phyloP scores from a whole-genome alignment of 2,888 invertebrate species.

The Synanthedon formicaeformis region DNA sequence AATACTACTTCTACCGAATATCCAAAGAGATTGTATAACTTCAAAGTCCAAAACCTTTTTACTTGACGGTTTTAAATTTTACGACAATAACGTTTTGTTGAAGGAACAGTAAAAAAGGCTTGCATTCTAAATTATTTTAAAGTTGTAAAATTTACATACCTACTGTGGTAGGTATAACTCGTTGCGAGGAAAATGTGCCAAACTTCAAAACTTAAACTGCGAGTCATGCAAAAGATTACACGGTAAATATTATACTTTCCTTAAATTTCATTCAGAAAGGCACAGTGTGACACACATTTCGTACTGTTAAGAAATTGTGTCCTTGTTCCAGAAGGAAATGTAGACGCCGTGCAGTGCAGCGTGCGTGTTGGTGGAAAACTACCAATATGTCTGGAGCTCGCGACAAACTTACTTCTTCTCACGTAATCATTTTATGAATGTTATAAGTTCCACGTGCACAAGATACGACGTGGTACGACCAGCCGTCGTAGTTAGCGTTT shows the following conservation, averaged over 20 bases:
- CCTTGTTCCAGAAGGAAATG: background rate
- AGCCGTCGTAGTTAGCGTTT: conserved; percentile 15
- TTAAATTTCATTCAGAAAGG: background rate
- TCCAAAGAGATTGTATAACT: too few species aligned
- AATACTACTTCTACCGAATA: too few species aligned
- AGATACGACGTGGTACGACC: conserved; percentile 29
- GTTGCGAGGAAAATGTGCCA: background rate
- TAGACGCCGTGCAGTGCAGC: background rate
- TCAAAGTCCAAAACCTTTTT: too few species aligned
- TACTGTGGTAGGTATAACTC: background rate
- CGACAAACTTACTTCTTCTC: conserved; percentile 28
- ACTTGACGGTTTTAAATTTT: too few species aligned
- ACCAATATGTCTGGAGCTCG: conserved; percentile 7
- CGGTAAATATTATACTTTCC: conserved; percentile 1
- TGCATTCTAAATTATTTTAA: too few species aligned
- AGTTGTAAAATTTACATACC: background rate
- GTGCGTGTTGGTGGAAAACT: conserved; percentile 6
- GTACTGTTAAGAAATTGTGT: background rate
- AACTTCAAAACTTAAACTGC: background rate
- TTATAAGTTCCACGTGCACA: conserved; percentile 41
- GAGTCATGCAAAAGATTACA: background rate
- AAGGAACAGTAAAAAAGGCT: too few species aligned
- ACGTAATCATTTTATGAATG: conserved; percentile 53
- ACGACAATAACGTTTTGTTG: too few species aligned
- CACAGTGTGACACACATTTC: conserved; percentile 1